Base-by-base conservation (phyloP, 2,888 invertebrate genomes). In the Temnothorax rugatulus region DNA sequence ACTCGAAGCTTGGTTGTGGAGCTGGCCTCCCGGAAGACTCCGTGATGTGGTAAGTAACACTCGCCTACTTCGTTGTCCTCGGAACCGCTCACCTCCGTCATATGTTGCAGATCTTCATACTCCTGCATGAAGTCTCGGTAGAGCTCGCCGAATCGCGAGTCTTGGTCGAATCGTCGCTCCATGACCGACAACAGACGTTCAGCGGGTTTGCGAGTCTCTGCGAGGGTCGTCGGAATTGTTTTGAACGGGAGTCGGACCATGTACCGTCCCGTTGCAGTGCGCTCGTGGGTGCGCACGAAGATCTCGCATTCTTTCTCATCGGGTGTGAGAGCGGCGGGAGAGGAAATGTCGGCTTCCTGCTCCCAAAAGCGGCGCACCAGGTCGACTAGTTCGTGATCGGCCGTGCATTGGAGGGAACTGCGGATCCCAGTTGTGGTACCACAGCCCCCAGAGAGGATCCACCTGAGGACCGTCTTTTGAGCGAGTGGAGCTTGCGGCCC, bases 361-460 rank as follows among this genome's bases (percentile, higher is more conserved):
- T 63, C 61, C 61, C 61, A 63, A 2, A 63, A 63, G 8, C 11
- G 18, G 0, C 7, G n/a, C 9, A 63, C 34, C 0, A 38, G 21
- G 0, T 4, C 15, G 25, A 0, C 0, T 0, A 59, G 13, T 0
- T 59, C 59, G 1, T 29, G 2, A 3, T 18, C 34, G 0, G 4
- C 0, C 0, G n/a, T 9, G 18, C n/a, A 61, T 7, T 15, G 11
- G 0, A 9, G 59, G 1, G 15, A 25, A 25, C 0, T 13, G 9
- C 13, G 44, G 2, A 9, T 8, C 2, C 9, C 5, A 3, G 25
- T 4, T 13, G 29, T 11, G 5, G 44, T 0, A 44, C 18, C 9
- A 8, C 3, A 18, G 0, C 34, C 34, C 1, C 61, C 61, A 0
- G 38, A 64, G 2, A 64, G n/a, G 0, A 64, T 64, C 13, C 64